Base-by-base conservation (phyloP, 1,140 invertebrate genomes). In the Adelges cooleyi region DNA sequence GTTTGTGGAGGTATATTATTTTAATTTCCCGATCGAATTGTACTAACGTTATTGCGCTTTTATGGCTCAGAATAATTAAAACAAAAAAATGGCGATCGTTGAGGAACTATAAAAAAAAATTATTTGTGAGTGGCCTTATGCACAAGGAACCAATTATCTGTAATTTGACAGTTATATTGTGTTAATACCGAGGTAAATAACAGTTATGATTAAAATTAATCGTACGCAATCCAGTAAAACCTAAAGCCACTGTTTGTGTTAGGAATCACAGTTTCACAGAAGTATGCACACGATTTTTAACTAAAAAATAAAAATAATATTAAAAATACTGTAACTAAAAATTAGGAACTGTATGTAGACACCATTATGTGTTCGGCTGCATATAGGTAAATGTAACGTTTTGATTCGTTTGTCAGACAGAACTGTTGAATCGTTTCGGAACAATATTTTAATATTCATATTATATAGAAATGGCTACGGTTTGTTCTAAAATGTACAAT, bases 301-400 rank as follows among this genome's bases (percentile, higher is more conserved):
- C 27, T 23, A 54, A 33, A 17, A 48, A 48, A 3, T 48, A 48
- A 20, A 48, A 6, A 20, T 17, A 48, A 46, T 44, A 59, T 25
- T 25, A 40, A 42, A 56, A 56, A 17, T 44, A 44, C 54, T 62
- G 56, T 48, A 62, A 62, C 56, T 48, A 62, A 62, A 62, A 46
- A 40, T 62, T 62, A 62, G 56, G 56, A 62, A 62, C 56, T 62
- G 56, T 48, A 48, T 62, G 56, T 62, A 62, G 40, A 62, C 56
- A 62, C 56, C 56, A 62, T 29, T 20, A 62, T 48, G 56, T 62
- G 40, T 48, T 62, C 56, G n/a, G 56, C 40, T 62, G 56, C 29
- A 62, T 48, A 33, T 48, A 46, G 54, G 42, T 62, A 33, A 62
- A 42, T 27, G n/a, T 46, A 46, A 46, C 17, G 38, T 62, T 62